phyloP scores from a whole-genome alignment of 30 jellyfish, hydroid and myxozoan species.

The Aurelia aurita complex sp. Pacific region DNA sequence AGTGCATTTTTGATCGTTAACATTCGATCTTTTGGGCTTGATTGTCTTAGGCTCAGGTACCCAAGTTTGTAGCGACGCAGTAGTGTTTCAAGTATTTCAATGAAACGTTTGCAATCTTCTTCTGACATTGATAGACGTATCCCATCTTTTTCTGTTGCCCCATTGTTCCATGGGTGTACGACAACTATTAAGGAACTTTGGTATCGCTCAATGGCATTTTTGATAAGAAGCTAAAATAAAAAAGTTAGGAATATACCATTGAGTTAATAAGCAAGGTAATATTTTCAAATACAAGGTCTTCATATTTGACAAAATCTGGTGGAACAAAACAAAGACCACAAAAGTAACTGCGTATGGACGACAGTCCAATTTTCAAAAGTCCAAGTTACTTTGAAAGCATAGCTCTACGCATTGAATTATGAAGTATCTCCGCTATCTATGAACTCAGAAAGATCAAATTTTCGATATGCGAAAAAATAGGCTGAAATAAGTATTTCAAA shows the following conservation, averaged over 20 bases:
- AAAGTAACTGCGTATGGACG: too few species aligned
- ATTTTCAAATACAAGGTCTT: too few species aligned
- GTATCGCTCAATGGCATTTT: conserved; percentile 31
- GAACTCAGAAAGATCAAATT: too few species aligned
- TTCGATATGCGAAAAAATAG: too few species aligned
- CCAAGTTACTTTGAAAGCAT: too few species aligned
- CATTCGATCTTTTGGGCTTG: conserved; percentile 8
- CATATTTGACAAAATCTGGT: too few species aligned
- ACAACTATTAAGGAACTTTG: conserved; percentile 27
- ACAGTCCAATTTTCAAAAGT: too few species aligned
- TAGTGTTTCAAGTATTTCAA: conserved; percentile 2
- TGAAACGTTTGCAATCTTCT: not conserved
- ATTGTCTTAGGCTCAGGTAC: not conserved
- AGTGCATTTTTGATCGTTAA: conserved; percentile 2
- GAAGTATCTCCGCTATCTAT: too few species aligned
- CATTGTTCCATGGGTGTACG: conserved; percentile 42
- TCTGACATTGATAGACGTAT: conserved; percentile 37
- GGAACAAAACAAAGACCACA: too few species aligned
- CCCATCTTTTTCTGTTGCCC: conserved; percentile 38
- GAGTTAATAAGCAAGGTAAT: too few species aligned
- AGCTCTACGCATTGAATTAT: too few species aligned
- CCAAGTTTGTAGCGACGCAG: conserved; percentile 23
- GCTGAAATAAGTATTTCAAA: too few species aligned
- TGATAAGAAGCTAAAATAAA: not conserved
- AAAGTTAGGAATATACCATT: not conserved